Conservation (phyloP, 1,140 invertebrate genomes). For the Zaprionus gabonicus region DNA sequence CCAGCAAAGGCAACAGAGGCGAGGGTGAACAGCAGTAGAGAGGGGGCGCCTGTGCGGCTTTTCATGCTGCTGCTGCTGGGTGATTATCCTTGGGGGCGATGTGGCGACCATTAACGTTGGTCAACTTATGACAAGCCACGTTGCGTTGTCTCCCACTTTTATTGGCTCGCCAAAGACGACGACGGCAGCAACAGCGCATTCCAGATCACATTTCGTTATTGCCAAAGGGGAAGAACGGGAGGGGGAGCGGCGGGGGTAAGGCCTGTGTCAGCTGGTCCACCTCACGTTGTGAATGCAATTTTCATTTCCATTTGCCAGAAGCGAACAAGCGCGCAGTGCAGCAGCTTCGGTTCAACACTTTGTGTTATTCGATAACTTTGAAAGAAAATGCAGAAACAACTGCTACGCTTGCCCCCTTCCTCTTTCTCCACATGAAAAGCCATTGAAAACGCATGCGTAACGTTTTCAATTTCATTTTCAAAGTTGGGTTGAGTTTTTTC, state of each 20-base stretch:
- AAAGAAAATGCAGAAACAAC: constrained; percentile 32
- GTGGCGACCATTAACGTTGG: constrained; percentile 46
- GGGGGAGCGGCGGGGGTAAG: neutral
- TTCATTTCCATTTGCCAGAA: constrained; percentile 50
- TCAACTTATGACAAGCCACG: constrained; percentile 71
- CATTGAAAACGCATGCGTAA: constrained; percentile 75
- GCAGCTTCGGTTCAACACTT: constrained; percentile 46
- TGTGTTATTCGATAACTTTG: constrained; percentile 75
- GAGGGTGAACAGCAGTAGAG: constrained; percentile 24
- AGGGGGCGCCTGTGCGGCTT: constrained; percentile 1
- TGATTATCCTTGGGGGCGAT: constrained; percentile 31
- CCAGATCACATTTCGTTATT: constrained; percentile 58
- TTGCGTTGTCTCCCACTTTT: constrained; percentile 68
- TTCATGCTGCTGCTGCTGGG: constrained; percentile 4
- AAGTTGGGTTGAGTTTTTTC: constrained; percentile 13
- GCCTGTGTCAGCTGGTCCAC: constrained; percentile 32
- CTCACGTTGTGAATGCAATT: constrained; percentile 75
- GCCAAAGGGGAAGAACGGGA: neutral
- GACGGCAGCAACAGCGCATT: neutral
- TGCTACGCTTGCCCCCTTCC: neutral
- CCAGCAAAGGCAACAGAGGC: constrained; percentile 21
- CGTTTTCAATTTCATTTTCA: constrained; percentile 79
- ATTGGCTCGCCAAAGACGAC: constrained; percentile 53
- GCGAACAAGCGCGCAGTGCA: constrained; percentile 8
- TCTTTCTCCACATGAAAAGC: constrained; percentile 25